Evolutionary conservation across 2,113 vertebrate genomes (phyloP), one percentile per base, ranked within the genome.

Genomic region (Irena cyanogastra): DNA sequence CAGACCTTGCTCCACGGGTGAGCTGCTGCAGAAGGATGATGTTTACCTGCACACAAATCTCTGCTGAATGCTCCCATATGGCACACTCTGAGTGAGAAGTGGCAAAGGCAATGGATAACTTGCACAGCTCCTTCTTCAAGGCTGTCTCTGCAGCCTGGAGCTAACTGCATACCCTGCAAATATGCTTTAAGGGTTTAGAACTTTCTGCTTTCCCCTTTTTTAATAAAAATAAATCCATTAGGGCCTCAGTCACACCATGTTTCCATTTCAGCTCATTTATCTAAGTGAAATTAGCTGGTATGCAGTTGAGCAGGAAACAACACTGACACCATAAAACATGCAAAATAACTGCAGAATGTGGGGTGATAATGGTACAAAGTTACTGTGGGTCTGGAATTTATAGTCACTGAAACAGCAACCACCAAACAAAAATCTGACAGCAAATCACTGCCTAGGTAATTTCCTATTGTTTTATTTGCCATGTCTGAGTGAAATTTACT

Each of bases 231-330:
- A 69, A 94, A 89, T 65, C 61, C 87, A 56, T 93, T 90, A 90
- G 76, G 80, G 64, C 56, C 11, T 2, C 39, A 61, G 59, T 75
- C 93, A 88, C 80, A 85, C 56, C 7, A 52, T 35, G 83, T 54
- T 93, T 89, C 28, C 11, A 78, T 83, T 93, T 69, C 76, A 84
- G 37, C 53, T 93, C 60, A 47, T 94, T 95, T 92, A 77, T 97
- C 83, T 63, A 61, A 88, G 86, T 83, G 90, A 91, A 94, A 95
- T 97, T 92, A 95, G 70, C 83, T 74, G 70, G 44, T 87, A 16
- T 30, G 66, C 68, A 78, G 50, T 84, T 76, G 60, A 89, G 57
- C 17, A 81, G 60, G 68, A 79, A 92, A 68, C 63, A 90, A 76
- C 1, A 2, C 7, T 93, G 64, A 65, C 70, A 49, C 41, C 11